Conservation (phyloP, 1,140 invertebrate species). For the Rhagoletis pomonella region DNA sequence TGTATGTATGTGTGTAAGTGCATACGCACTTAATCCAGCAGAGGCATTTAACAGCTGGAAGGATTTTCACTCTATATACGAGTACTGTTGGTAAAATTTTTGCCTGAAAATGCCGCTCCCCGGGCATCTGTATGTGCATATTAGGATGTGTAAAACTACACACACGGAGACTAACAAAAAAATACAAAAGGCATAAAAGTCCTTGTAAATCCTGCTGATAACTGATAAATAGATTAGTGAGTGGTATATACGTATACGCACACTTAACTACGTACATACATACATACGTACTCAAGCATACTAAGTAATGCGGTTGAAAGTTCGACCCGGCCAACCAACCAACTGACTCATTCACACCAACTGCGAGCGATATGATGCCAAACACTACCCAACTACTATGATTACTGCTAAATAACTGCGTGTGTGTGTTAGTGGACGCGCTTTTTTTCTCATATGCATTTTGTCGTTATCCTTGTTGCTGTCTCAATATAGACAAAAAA, state of each 20-base stretch:
- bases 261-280: neutral
- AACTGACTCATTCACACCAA: neutral
- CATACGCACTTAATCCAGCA: neutral
- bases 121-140: neutral
- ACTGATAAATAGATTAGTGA: constrained; percentile 43
- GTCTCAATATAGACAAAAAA: neutral
- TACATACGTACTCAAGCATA: neutral
- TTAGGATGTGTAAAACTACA: neutral
- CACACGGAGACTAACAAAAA: neutral
- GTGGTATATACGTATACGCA: neutral
- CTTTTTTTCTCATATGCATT: neutral
- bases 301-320: neutral
- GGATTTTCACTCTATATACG: constrained; percentile 5
- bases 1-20: neutral
- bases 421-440: neutral
- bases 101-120: neutral
- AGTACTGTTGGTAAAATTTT: neutral
- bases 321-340: neutral
- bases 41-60: constrained; percentile 16
- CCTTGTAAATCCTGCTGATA: constrained; percentile 1
- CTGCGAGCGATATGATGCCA: neutral
- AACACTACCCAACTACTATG: neutral
- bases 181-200: neutral
- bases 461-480: neutral
- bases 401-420: neutral